Percentiles rank a stretch among this genome's conserved stretches.
These are phyloP conservation scores for Rutilus rutilus DNA, from an alignment of 2,113 vertebrate genomes.

Conservation along the genomic window DNA sequence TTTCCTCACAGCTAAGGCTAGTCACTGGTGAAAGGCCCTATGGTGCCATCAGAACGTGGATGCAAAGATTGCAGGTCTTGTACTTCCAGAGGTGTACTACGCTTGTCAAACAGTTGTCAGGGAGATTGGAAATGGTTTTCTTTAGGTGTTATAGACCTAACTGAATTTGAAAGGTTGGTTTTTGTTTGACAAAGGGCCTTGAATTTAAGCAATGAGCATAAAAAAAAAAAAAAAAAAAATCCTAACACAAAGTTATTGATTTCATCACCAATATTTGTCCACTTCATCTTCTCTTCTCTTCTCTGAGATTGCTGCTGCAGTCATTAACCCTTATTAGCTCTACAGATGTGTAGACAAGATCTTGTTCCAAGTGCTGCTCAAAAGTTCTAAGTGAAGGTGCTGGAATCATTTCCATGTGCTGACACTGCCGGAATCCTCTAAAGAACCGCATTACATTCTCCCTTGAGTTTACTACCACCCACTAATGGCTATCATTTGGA, in stretches of 20 bases:
- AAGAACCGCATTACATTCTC: constrained; percentile 7
- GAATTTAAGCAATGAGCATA: not conserved
- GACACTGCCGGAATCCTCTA: not conserved
- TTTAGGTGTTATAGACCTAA: not conserved
- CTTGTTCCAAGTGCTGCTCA: not conserved
- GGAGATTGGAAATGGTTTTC: not conserved
- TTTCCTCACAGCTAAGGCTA: too few relatives aligned
- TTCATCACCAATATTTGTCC: not conserved
- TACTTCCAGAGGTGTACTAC: not conserved
- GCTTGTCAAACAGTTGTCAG: not conserved
- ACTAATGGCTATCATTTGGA: constrained; percentile 9
- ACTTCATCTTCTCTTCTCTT: not conserved
- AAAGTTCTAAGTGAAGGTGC: not conserved
- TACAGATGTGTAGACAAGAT: constrained; percentile 8
- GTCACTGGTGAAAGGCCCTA: too few relatives aligned
- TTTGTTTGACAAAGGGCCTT: not conserved
- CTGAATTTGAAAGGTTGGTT: not conserved
- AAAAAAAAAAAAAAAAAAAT: not conserved
- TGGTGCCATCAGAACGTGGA: not conserved
- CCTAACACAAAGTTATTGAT: constrained; percentile 9
- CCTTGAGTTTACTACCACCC: not conserved
- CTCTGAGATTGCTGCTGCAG: constrained; percentile 5
- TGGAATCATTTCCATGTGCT: constrained; percentile 5
- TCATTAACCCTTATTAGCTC: constrained; percentile 21
- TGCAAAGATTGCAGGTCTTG: not conserved